These are phyloP conservation scores for Orthosia gracilis DNA, from an alignment of 2,888 invertebrate genomes.

Conservation along the genomic window DNA sequence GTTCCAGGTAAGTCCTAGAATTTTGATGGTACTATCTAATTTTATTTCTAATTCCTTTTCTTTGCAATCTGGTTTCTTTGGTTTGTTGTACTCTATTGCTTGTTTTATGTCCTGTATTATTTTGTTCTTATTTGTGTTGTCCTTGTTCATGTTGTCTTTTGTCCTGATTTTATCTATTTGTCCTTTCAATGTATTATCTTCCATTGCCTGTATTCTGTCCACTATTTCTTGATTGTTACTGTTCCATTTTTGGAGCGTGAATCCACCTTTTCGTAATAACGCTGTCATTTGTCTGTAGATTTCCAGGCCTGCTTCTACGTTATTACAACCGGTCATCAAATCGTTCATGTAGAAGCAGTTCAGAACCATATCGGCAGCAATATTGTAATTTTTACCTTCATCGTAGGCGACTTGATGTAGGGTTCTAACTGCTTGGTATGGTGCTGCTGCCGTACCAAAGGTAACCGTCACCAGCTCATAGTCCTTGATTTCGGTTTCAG, in stretches of 20 bases:
- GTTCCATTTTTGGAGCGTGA: constrained; percentile 9
- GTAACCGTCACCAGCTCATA: constrained; percentile 63
- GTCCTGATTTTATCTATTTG: constrained; percentile 17
- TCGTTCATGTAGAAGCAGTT: constrained; percentile 41
- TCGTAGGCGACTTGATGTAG: constrained; percentile 67
- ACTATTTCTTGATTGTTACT: constrained; percentile 29
- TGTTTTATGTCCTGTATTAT: not conserved
- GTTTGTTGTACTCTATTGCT: not conserved
- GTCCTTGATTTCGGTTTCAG: constrained; percentile 40
- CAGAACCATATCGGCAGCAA: constrained; percentile 53
- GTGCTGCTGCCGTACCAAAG: constrained; percentile 68
- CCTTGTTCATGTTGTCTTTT: not conserved
- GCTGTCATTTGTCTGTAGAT: constrained; percentile 23
- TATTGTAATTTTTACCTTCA: constrained; percentile 57
- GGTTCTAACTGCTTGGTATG: constrained; percentile 65
- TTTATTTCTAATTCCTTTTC: constrained; percentile 12
- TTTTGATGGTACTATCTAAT: constrained; percentile 13
- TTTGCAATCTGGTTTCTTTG: not conserved
- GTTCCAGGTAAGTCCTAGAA: not conserved
- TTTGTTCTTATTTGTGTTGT: not conserved
- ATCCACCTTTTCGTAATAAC: constrained; percentile 25
- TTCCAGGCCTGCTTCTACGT: constrained; percentile 10
- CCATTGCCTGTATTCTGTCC: constrained; percentile 2
- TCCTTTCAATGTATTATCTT: not conserved
- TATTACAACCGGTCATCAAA: constrained; percentile 12